Base-by-base conservation (phyloP, 2,113 vertebrate species). In the Clupea harengus region DNA sequence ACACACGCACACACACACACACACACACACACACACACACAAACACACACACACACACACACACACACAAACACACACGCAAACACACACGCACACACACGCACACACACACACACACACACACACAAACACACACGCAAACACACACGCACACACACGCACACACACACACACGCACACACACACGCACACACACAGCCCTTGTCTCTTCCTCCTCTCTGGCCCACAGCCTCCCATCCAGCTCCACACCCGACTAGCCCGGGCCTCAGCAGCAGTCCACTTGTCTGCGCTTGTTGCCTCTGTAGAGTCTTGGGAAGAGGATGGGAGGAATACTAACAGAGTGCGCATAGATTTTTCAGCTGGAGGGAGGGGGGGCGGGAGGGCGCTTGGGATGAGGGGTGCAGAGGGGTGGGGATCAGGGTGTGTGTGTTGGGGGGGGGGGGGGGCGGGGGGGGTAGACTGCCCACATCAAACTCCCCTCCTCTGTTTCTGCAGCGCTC, bases 271-370 rank as follows among this genome's bases (percentile, higher is more conserved):
- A 91, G 90, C 91, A 92, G 88, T 92, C 91, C 89, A 89, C 92
- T 93, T 93, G 92, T 93, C 94, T 93, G 91, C 89, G 89, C 89
- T 88, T 86, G 85, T 88, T 87, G 85, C 92, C 92, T 93, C 92
- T 81, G 86, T 91, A 91, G 92, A 94, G 92, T 89, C 91, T 92
- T 92, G 87, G 88, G 86, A 88, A 52, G 89, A 92, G 92, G 92
- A 92, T 87, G 93, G 91, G 85, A 93, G 92, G 95, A 96, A 96
- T 96, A 94, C 94, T 95, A 95, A 95, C 88, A 93, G 93, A 91
- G 90, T 85, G 60, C 84, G 92, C 92, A 94, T 93, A 93, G 93
- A 93, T 94, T 94, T 72, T 94, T 95, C 92, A 93, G 91, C 90
- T 92, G 89, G 82, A 87, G 91, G 88, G 75, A 87, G 91, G 86